phyloP scores from a whole-genome alignment of 2,888 invertebrate species.

The Drosophila gaucha region DNA sequence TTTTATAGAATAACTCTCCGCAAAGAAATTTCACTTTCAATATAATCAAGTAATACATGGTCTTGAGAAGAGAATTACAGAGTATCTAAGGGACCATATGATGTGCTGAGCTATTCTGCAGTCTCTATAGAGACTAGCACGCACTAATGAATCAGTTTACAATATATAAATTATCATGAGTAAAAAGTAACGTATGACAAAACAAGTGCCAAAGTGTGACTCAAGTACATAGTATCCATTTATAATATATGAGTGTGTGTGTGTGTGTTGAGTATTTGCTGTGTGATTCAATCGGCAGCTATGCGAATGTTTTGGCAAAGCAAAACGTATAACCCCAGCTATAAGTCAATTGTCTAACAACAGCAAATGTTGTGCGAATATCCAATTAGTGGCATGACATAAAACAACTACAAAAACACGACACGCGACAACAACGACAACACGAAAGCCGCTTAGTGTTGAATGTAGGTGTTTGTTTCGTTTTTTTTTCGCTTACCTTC shows the following conservation, averaged over 20 bases:
- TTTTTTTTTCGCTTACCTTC: conserved; percentile 53
- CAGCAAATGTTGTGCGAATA: conserved; percentile 41
- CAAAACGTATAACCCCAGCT: conserved; percentile 23
- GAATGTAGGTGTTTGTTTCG: neutral
- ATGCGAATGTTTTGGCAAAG: conserved; percentile 27
- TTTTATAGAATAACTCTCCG: too few relatives aligned
- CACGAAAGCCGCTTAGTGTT: conserved; percentile 22
- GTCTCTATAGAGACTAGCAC: conserved; percentile 24
- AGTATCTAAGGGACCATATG: conserved; percentile 8
- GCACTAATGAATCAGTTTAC: conserved; percentile 53
- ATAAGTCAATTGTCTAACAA: conserved; percentile 38
- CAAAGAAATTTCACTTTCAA: too few relatives aligned
- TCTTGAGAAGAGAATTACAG: conserved; percentile 11
- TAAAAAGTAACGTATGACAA: conserved; percentile 46
- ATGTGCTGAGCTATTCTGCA: neutral
- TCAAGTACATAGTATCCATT: conserved; percentile 43
- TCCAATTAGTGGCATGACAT: conserved; percentile 53
- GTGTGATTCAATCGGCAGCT: conserved; percentile 55
- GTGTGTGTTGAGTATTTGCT: conserved; percentile 1
- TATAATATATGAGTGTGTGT: neutral
- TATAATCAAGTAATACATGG: too few relatives aligned
- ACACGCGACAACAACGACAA: conserved; percentile 43
- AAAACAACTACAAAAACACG: conserved; percentile 14
- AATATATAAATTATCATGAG: conserved; percentile 32
- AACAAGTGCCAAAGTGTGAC: conserved; percentile 61